These are phyloP conservation scores for Lepas anatifera DNA, from an alignment of 2,888 invertebrate species.

Conservation along the genomic window DNA sequence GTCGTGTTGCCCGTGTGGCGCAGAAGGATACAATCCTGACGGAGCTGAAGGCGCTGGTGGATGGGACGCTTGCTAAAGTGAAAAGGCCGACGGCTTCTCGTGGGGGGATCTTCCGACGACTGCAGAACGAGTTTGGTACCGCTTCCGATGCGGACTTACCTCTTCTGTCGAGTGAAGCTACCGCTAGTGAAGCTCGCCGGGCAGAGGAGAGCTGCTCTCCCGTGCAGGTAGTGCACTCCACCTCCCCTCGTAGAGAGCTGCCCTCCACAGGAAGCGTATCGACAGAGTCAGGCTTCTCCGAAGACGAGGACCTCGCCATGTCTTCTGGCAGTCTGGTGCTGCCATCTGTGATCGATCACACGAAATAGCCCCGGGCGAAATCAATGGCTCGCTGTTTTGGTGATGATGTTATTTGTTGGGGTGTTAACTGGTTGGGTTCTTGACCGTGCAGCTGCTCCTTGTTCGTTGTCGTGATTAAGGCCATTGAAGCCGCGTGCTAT, in stretches of 20 bases:
- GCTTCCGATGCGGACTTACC: neutral
- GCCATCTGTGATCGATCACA: neutral
- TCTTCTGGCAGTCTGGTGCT: neutral
- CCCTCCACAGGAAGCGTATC: neutral
- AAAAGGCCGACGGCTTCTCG: neutral
- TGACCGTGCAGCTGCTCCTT: neutral
- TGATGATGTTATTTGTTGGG: neutral
- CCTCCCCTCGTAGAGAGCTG: neutral
- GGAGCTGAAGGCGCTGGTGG: neutral
- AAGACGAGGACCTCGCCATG: neutral
- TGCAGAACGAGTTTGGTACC: neutral
- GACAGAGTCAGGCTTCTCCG: neutral
- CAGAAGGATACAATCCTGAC: neutral
- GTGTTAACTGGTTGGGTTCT: neutral
- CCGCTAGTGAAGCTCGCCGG: too few species aligned
- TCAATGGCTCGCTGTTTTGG: neutral
- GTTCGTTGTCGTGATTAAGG: too few species aligned
- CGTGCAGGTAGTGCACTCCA: too few species aligned
- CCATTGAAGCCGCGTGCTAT: too few species aligned
- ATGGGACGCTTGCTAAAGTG: neutral
- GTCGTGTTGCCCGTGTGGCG: neutral
- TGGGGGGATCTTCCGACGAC: neutral
- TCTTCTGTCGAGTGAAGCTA: too few species aligned
- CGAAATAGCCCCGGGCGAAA: too few species aligned
- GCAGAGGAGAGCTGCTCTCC: too few species aligned